Conservation (phyloP, 2,113 vertebrate species). For the Rhegmatorhina hoffmannsi region DNA sequence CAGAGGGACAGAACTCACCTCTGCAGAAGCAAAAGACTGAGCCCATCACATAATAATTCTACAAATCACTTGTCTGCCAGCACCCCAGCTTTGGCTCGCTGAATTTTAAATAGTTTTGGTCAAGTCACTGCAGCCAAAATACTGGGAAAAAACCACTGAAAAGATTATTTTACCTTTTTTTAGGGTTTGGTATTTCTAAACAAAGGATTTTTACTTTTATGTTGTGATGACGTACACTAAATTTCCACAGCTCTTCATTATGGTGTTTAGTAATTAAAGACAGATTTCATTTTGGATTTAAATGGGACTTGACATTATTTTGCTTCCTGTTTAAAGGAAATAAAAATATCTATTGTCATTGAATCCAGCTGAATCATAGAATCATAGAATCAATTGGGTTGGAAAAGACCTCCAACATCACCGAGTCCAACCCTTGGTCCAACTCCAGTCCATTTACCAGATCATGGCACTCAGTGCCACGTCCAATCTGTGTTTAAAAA, state of each 20-base stretch:
- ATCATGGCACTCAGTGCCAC: too few species aligned
- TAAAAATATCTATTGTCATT: background rate
- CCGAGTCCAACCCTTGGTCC: too few species aligned
- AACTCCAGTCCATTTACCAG: too few species aligned
- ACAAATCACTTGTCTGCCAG: background rate
- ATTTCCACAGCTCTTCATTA: background rate
- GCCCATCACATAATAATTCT: background rate
- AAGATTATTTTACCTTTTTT: background rate
- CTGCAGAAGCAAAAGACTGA: background rate
- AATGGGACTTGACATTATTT: background rate
- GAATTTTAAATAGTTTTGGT: background rate
- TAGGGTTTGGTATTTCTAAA: background rate
- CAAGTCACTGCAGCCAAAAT: background rate
- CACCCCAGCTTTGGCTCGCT: background rate
- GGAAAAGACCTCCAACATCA: too few species aligned
- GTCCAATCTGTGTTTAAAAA: too few species aligned
- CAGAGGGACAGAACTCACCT: background rate
- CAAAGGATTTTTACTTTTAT: background rate
- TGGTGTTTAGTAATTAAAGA: background rate
- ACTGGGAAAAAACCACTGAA: background rate
- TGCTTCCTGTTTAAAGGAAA: background rate
- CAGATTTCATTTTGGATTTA: background rate
- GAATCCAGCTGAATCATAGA: background rate
- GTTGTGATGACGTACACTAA: background rate
- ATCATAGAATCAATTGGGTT: too few species aligned